Percentiles rank a stretch among this genome's conserved stretches.
Conservation (phyloP, 2,113 vertebrate genomes). For the Hemichromis elongatus region DNA sequence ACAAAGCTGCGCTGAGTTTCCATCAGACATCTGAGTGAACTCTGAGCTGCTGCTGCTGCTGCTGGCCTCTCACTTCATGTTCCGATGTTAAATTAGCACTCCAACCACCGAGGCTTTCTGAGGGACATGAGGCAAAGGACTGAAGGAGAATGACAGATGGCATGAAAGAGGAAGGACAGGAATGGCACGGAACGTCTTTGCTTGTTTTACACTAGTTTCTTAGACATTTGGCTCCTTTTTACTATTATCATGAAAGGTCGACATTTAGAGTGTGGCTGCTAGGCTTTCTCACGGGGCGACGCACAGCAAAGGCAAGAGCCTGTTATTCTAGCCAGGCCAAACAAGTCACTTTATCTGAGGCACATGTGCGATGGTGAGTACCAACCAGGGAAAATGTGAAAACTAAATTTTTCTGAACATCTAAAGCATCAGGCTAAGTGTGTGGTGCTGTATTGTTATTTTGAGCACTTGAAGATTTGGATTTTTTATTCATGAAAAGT, state of each 20-base stretch:
- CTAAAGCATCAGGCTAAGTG: background rate
- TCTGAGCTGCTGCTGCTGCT: background rate
- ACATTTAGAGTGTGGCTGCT: constrained; percentile 63
- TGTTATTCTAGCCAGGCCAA: constrained; percentile 40
- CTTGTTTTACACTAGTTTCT: constrained; percentile 50
- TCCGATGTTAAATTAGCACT: constrained; percentile 39
- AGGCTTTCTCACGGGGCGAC: constrained; percentile 29
- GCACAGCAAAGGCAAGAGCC: constrained; percentile 56
- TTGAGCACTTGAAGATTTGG: background rate
- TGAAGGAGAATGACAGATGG: background rate
- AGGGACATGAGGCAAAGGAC: background rate
- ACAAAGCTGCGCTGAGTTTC: constrained; percentile 47
- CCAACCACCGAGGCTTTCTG: constrained; percentile 28
- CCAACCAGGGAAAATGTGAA: background rate
- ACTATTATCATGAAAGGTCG: constrained; percentile 50
- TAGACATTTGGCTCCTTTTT: constrained; percentile 61
- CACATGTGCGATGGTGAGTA: constrained; percentile 3
- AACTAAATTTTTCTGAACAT: background rate
- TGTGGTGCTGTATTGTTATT: background rate
- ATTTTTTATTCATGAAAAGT: background rate
- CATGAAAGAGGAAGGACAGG: constrained; percentile 32
- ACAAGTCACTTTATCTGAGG: constrained; percentile 19
- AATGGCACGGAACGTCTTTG: background rate
- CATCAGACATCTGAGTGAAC: constrained; percentile 43
- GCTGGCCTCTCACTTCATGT: constrained; percentile 32